phyloP scores from a whole-genome alignment of 2,888 invertebrate genomes.

The Brachypterus glaber region DNA sequence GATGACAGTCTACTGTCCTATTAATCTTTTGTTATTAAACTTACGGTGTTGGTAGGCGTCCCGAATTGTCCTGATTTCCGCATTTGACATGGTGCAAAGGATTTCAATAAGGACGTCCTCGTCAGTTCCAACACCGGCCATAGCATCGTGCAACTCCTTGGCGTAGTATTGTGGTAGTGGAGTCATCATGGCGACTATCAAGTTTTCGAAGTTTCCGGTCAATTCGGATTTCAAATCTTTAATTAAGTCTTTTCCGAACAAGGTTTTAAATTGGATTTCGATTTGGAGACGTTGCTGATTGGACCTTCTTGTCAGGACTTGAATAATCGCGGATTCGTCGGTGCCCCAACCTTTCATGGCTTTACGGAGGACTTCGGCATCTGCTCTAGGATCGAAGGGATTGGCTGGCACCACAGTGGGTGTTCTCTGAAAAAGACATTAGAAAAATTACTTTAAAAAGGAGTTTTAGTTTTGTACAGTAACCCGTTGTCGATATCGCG shows the following conservation, averaged over 20 bases:
- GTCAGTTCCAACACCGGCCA: slow-evolving; percentile 74
- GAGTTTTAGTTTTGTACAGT: no score
- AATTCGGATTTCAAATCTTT: slow-evolving; percentile 82
- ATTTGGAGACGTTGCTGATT: slow-evolving; percentile 82
- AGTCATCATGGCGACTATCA: slow-evolving; percentile 74
- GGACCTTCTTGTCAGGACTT: slow-evolving; percentile 69
- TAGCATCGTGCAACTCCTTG: slow-evolving; percentile 72
- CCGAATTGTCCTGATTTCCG: slow-evolving; percentile 70
- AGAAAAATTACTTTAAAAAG: no score
- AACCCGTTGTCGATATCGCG: no score
- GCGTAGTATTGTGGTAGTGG: slow-evolving; percentile 78
- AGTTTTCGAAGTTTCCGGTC: slow-evolving; percentile 78
- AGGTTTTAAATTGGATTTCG: slow-evolving; percentile 69
- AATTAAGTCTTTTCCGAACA: slow-evolving; percentile 79
- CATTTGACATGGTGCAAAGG: slow-evolving; percentile 77
- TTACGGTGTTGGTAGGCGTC: slow-evolving; percentile 67
- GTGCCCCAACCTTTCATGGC: slow-evolving; percentile 93
- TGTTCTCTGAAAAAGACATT: slow-evolving; percentile 51
- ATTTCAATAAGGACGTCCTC: slow-evolving; percentile 83
- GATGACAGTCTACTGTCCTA: no score
- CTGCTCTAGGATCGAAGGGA: slow-evolving; percentile 67
- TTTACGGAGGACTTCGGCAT: slow-evolving; percentile 72
- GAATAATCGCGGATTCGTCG: slow-evolving; percentile 81
- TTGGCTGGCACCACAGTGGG: slow-evolving; percentile 70
- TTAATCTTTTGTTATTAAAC: no score